Conservation (phyloP, 1,140 invertebrate genomes). For the Cydia fagiglandana region DNA sequence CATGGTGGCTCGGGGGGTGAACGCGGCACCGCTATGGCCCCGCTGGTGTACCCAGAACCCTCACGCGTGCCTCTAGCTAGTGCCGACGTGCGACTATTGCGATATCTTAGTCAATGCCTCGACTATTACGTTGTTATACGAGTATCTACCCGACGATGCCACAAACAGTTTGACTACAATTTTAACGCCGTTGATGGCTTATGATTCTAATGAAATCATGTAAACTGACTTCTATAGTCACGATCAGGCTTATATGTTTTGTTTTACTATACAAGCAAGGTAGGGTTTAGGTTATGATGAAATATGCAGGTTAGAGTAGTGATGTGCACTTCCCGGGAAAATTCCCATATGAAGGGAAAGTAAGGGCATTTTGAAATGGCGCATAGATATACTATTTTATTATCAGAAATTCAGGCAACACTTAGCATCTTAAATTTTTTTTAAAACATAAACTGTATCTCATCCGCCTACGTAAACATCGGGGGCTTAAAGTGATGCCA, state of each 20-base stretch:
- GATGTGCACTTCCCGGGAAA: no score
- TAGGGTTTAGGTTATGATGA: background rate
- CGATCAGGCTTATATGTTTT: background rate
- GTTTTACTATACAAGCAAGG: background rate
- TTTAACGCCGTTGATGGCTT: background rate
- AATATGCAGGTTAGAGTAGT: constrained; percentile 4
- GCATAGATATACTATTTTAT: no score
- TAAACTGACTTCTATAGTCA: background rate
- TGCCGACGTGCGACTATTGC: background rate
- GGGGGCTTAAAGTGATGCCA: no score
- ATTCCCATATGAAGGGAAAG: no score
- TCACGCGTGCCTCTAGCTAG: constrained; percentile 82
- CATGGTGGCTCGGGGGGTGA: constrained; percentile 81
- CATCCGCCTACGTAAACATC: no score
- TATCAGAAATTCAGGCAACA: no score
- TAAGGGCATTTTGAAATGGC: no score
- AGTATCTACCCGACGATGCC: background rate
- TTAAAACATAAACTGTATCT: no score
- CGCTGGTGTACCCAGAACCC: constrained; percentile 87
- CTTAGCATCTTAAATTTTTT: no score
- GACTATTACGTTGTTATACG: background rate
- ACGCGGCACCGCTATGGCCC: constrained; percentile 86
- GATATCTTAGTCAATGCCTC: background rate
- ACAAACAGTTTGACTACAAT: background rate
- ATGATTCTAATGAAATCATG: background rate